phyloP scores from a whole-genome alignment of 2,888 invertebrate genomes.

The Lypha dubia region DNA sequence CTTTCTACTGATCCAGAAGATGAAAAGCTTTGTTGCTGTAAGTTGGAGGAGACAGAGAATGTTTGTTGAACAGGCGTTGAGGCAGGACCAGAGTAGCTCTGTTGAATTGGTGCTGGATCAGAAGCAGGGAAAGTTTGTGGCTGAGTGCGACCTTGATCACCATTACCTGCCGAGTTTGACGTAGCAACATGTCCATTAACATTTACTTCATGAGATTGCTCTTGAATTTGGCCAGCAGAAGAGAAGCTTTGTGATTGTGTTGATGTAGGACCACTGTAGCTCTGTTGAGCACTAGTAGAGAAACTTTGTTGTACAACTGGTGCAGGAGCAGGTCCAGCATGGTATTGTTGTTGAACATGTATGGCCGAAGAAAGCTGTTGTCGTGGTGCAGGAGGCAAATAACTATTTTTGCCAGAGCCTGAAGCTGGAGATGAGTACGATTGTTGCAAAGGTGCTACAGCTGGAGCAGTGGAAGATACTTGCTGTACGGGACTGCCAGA shows the following conservation, averaged over 20 bases:
- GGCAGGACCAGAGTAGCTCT: conserved; percentile 41
- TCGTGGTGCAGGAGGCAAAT: conserved; percentile 5
- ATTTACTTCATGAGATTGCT: conserved; percentile 6
- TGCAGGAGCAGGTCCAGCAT: conserved; percentile 25
- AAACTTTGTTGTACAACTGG: conserved; percentile 30
- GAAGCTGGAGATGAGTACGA: conserved; percentile 36
- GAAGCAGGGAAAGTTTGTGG: conserved; percentile 46
- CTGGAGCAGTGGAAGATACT: background rate
- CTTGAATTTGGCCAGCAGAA: conserved; percentile 19
- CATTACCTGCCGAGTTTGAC: background rate
- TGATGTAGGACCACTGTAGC: background rate
- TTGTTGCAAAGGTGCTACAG: background rate
- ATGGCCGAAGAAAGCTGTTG: conserved; percentile 45
- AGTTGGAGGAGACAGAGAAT: conserved; percentile 48
- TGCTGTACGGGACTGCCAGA: background rate
- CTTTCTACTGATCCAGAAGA: conserved; percentile 38
- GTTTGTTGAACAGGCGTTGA: conserved; percentile 30
- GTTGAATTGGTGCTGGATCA: conserved; percentile 29
- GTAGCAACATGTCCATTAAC: background rate
- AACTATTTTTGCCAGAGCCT: background rate
- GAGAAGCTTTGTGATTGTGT: conserved; percentile 49
- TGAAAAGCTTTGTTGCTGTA: conserved; percentile 34
- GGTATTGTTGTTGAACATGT: conserved; percentile 20
- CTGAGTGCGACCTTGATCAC: conserved; percentile 19
- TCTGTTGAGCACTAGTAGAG: conserved; percentile 46